Evolutionary conservation across 2,797 vertebrate species (phyloP).

Genomic region (Myripristis murdjan): DNA sequence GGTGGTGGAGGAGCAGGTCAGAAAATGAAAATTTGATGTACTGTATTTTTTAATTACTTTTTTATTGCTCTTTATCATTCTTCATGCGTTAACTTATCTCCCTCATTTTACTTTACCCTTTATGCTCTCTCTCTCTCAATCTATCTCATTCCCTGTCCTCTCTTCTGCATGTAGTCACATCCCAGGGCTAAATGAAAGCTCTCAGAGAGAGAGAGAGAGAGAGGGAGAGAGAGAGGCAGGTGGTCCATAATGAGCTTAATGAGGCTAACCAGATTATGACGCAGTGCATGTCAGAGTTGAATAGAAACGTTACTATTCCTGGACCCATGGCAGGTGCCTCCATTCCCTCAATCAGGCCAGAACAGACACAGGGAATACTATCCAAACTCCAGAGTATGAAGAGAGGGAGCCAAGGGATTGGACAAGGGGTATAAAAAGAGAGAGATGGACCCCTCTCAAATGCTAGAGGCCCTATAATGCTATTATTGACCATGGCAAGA

Average conservation of each 20-base stretch:
- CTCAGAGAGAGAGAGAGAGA: slow-evolving; percentile 14
- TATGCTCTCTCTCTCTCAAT: neutral
- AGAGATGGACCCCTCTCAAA: neutral
- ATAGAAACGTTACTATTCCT: slow-evolving; percentile 74
- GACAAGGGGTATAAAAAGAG: neutral
- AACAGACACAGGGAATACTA: slow-evolving; percentile 29
- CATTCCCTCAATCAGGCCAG: slow-evolving; percentile 39
- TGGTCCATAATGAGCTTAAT: slow-evolving; percentile 85
- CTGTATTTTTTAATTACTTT: slow-evolving; percentile 8
- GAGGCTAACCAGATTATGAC: slow-evolving; percentile 81
- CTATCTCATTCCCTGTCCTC: neutral
- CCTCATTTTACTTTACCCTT: no score
- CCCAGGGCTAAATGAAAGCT: slow-evolving; percentile 31
- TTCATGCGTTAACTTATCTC: no score
- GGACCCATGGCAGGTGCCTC: slow-evolving; percentile 70
- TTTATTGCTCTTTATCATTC: neutral
- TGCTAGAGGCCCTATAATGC: neutral
- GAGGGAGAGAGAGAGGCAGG: slow-evolving; percentile 63
- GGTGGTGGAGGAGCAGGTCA: neutral
- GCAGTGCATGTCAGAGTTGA: slow-evolving; percentile 61
- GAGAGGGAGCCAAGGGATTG: slow-evolving; percentile 6
- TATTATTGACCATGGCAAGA: slow-evolving; percentile 1
- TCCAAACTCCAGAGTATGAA: slow-evolving; percentile 23
- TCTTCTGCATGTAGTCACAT: slow-evolving; percentile 29
- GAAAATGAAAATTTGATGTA: neutral